Conservation (phyloP, 2,113 vertebrate species). For the Apteryx owenii region DNA sequence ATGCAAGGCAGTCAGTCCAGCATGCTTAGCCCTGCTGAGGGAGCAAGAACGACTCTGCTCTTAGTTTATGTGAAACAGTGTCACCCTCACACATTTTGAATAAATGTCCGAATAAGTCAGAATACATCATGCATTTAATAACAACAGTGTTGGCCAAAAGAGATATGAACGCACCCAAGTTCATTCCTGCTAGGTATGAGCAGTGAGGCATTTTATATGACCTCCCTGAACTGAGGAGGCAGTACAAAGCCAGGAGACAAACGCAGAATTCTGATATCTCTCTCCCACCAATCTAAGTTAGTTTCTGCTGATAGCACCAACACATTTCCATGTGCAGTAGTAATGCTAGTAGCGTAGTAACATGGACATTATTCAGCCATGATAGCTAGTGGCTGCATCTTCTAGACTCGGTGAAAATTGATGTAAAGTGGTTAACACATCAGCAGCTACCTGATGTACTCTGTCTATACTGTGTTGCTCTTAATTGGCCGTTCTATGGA, state of each 20-base stretch:
- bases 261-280: background rate
- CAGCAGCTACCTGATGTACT: background rate
- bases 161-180: background rate
- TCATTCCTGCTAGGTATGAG: background rate
- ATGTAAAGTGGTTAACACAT: background rate
- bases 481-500: background rate
- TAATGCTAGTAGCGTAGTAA: background rate
- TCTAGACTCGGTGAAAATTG: background rate
- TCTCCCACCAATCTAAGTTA: background rate
- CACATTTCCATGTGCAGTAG: background rate
- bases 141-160: background rate
- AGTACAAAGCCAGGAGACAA: background rate
- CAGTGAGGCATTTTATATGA: background rate
- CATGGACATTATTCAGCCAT: background rate
- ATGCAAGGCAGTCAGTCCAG: background rate
- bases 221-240: background rate
- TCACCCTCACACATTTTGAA: background rate
- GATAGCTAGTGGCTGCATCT: background rate
- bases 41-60: background rate
- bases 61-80: background rate
- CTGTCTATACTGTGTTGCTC: background rate
- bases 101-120: background rate
- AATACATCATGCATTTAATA: background rate
- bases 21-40: accelerated
- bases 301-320: background rate